Evolutionary conservation across 2,888 invertebrate genomes (phyloP).

Genomic region (Diaprepes abbreviatus): DNA sequence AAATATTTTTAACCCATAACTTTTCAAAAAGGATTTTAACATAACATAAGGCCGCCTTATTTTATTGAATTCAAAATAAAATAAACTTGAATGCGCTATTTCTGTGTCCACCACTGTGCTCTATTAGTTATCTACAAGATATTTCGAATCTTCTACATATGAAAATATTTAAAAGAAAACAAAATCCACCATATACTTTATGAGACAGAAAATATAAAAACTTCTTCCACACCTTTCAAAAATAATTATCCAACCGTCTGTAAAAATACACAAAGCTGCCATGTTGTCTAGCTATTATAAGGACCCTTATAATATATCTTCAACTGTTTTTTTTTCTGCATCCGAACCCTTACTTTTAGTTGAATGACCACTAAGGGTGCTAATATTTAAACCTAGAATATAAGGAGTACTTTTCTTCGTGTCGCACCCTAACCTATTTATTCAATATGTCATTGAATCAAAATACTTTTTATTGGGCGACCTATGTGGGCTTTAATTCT

Average conservation of each 20-base stretch:
- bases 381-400: background rate
- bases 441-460: background rate
- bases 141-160: no score
- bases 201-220: background rate
- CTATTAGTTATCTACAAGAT: no score
- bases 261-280: constrained; percentile 4
- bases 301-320: constrained; percentile 4
- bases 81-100: no score
- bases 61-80: no score
- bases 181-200: background rate
- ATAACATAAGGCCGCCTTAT: no score
- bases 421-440: constrained; percentile 10
- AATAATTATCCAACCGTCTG: constrained; percentile 13
- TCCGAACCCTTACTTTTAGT: constrained; percentile 10
- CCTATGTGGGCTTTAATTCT: background rate
- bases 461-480: background rate
- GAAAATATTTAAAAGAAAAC: no score
- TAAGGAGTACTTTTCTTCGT: background rate
- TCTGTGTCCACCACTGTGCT: no score
- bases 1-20: no score
- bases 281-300: constrained; percentile 12
- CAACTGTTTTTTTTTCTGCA: background rate
- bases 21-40: no score
- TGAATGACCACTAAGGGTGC: constrained; percentile 16
- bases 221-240: constrained; percentile 3